Base-by-base conservation (phyloP, 2,797 vertebrate species). In the Columba guinea region DNA sequence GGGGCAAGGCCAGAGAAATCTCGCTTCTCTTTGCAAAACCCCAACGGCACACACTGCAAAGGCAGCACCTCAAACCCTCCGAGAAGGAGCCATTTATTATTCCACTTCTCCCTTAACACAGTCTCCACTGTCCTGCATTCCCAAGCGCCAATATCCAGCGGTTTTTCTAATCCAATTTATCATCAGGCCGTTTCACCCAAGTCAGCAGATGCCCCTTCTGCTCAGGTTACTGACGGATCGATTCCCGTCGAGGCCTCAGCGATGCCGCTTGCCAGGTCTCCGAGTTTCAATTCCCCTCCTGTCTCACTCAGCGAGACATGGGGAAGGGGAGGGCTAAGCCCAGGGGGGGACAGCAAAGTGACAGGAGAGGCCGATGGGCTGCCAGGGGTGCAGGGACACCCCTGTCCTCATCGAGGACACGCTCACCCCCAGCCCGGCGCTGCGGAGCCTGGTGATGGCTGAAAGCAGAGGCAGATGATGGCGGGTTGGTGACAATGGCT, bases 161-260 rank as follows among this genome's bases (percentile, higher is more conserved):
- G 21, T 84, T 76, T 84, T 92, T 88, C 93, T 73, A 83, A 96
- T 91, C 71, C 92, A 93, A 88, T 97, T 93, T 73, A 73, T 94
- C 91, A 52, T 12, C 0, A 4, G 63, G 83, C 44, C 75, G 58
- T 94, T 97, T 89, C 63, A n/a, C 84, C 73, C 70, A 41, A 51
- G 92, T 91, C 92, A 96, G 96, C 95, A 96, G 70, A 56, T 93
- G 92, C 73, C 87, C 88, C 89, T 92, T 92, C 76, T 63, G 82
- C 94, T 96, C 93, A 5, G 24, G 89, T 68, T 95, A 83, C 91
- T 39, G 79, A 80, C 0, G 0, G 60, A 97, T 95, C 84, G 34
- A 97, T 97, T 4, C 7, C 12, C 10, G 8, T 55, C 0, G 30
- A 90, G 71, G 48, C 58, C 77, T 71, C 79, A 0, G 28, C 70